Evolutionary conservation across 2,797 vertebrate species (phyloP).

Genomic region (Gallinago nigripennis): DNA sequence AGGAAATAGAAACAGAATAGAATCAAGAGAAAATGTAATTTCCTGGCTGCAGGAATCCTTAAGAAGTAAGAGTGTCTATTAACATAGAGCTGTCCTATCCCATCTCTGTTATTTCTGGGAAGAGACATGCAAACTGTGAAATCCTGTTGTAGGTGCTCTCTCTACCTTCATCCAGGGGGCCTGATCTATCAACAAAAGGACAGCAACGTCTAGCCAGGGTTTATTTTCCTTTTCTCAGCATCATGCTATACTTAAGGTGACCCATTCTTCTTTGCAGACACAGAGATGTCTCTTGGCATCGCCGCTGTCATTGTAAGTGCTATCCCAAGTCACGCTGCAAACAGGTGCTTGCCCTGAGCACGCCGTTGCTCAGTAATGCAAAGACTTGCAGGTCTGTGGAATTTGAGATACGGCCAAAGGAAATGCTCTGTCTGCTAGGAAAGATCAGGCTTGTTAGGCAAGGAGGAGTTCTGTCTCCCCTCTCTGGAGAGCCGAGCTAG

Average conservation of each 20-base stretch:
- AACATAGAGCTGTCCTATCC: background rate
- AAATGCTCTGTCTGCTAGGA: background rate
- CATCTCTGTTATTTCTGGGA: background rate
- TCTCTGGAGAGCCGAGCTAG: background rate
- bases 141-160: background rate
- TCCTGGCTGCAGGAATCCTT: background rate
- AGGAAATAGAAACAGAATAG: background rate
- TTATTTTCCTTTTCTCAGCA: background rate
- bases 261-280: background rate
- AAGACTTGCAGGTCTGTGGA: background rate
- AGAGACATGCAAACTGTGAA: background rate
- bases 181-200: background rate
- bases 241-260: background rate
- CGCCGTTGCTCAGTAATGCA: fast-evolving
- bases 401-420: background rate
- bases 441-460: background rate
- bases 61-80: background rate
- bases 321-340: background rate
- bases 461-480: background rate
- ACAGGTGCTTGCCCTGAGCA: background rate
- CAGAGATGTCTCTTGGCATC: background rate
- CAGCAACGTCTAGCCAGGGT: background rate
- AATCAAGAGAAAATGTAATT: background rate
- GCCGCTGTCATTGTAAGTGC: background rate
- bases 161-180: background rate